Evolutionary conservation across 2,113 vertebrate genomes (phyloP), one percentile per base, ranked within the genome.

Genomic region (Megaceryle maxima): DNA sequence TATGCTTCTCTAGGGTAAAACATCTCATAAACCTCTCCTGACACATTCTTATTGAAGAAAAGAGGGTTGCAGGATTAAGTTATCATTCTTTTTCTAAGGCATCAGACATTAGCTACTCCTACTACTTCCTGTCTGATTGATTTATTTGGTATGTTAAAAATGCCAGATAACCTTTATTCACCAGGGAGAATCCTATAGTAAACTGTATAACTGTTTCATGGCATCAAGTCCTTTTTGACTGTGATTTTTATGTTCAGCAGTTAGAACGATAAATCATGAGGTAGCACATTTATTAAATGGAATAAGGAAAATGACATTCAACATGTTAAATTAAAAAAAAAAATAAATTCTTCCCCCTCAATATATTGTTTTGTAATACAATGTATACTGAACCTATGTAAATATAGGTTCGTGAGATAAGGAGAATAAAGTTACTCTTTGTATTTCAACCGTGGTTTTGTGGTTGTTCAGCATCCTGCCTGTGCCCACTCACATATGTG

Each of bases 71-170:
- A 85, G 73, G 39, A 84, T 85, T 59, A 83, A 75, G 0, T 46
- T 94, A 53, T 6, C 4, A 35, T 67, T 59, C 31, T 46, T 88
- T 70, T 70, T 44, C 66, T 83, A 63, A 46, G 48, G 60, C 51
- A 89, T 31, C 67, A 56, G 16, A 85, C 62, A 78, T 29, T 10
- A 80, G 50, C 41, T 90, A 90, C 94, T 87, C 70, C 33, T 63
- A 41, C 68, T 85, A 90, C 39, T 64, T 83, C n/a, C 74, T 76
- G 46, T 44, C 21, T 44, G 37, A 88, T 12, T 76, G 41, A 84
- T 95, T 85, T 78, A 79, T 77, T 75, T 91, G 37, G 13, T 60
- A 39, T 62, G 62, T 72, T 85, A 66, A 92, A 95, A 94, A 93
- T 43, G 28, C 53, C 28, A 11, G 50, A 82, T 70, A 50, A 79